Base-by-base conservation (phyloP, 2,113 vertebrate species). In the Leucopsar rothschildi region DNA sequence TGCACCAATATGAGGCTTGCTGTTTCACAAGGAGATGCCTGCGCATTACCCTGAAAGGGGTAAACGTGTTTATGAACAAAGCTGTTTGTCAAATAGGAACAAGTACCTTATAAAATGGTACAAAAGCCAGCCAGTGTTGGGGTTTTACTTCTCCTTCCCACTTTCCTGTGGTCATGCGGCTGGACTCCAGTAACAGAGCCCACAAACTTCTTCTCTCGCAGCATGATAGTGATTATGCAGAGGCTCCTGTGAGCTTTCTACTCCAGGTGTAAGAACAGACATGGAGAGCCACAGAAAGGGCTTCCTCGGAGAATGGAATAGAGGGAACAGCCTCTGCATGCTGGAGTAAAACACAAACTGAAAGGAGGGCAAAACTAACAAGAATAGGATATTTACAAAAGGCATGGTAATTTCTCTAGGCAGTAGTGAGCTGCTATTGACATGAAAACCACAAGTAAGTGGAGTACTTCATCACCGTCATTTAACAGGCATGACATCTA, bases 321-420 rank as follows among this genome's bases (percentile, higher is more conserved):
- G 10, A 47, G 9, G 79, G 15, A 88, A 64, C 13, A 63, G 53
- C 22, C 37, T 69, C 71, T 57, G 59, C 31, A 86, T 64, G 66
- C 17, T 61, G 20, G 9, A 68, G 5, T 9, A 79, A 6, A 95
- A 17, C 40, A 86, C 63, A 83, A 76, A 64, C 21, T 16, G 29
- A 92, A 93, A 93, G 35, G 16, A 72, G 28, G 31, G n/a, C n/a
- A 81, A 92, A 95, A 31, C 6, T 18, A 88, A 49, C 29, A 69
- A 44, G 13, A 76, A 61, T 1, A 11, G 25, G 11, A 23, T 56
- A 76, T 81, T 70, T 83, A 82, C 49, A 85, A 88, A 24, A 68
- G 9, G 25, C 22, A n/a, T 15, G 4, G 55, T 61, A 40, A 76
- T 53, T 80, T 57, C 70, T 69, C 22, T 37, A 66, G 15, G 45